phyloP scores from a whole-genome alignment of 2,113 vertebrate species.

The Cyanoramphus novaezelandiae region DNA sequence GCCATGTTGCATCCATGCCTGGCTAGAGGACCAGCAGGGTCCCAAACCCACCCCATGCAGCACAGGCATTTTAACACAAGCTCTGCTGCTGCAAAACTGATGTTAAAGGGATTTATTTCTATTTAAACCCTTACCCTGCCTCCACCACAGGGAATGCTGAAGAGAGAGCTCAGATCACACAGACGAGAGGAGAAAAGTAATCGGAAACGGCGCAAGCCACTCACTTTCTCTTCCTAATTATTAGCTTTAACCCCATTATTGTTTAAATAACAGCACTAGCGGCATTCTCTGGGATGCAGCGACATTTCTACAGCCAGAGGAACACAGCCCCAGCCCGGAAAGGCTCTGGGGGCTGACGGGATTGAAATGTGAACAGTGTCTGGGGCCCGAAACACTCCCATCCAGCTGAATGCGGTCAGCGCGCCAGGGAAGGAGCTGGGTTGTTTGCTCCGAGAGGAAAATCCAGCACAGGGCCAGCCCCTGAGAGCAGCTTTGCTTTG shows the following conservation, averaged over 20 bases:
- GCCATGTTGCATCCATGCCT: rapidly evolving
- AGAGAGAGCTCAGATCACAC: neutral
- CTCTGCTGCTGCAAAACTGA: neutral
- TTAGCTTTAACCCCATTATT: neutral
- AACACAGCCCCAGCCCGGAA: neutral
- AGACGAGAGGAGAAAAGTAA: neutral
- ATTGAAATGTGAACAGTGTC: neutral
- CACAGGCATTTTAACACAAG: neutral
- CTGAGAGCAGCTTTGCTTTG: neutral
- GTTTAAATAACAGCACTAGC: neutral
- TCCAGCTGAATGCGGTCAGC: neutral
- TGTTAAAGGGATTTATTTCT: slow-evolving; percentile 31
- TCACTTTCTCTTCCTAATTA: slow-evolving; percentile 21
- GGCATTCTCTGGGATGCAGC: neutral
- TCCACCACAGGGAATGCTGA: neutral
- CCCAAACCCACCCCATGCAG: neutral
- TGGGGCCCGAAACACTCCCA: neutral
- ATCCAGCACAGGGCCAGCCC: neutral
- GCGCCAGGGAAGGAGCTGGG: neutral
- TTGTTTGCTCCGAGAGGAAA: neutral
- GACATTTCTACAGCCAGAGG: neutral
- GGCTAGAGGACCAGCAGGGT: rapidly evolving
- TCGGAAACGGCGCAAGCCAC: neutral
- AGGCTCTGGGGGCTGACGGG: neutral
- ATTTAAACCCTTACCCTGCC: slow-evolving; percentile 52